phyloP scores from a whole-genome alignment of 2,113 vertebrate genomes.

The Mesocricetus auratus region DNA sequence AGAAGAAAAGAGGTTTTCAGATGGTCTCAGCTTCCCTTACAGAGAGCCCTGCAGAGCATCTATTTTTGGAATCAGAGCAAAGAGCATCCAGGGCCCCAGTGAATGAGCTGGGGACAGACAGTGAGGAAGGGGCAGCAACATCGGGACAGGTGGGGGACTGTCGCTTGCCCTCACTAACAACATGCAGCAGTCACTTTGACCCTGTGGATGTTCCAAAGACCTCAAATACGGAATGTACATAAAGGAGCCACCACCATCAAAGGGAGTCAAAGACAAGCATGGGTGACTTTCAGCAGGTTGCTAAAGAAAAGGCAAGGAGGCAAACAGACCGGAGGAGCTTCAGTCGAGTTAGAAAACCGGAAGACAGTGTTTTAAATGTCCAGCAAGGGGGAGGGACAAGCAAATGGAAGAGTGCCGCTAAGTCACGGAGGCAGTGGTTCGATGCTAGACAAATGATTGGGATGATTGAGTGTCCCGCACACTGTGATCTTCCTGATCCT shows the following conservation, averaged over 20 bases:
- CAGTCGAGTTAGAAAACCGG: background rate
- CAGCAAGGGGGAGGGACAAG: constrained; percentile 43
- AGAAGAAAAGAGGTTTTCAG: background rate
- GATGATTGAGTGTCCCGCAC: background rate
- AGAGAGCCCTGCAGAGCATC: background rate
- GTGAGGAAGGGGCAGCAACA: too few species aligned
- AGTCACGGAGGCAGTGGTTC: constrained; percentile 3
- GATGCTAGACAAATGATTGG: constrained; percentile 19
- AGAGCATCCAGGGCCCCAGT: background rate
- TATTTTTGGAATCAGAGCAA: background rate
- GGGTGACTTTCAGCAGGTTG: background rate
- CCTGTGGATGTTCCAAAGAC: constrained; percentile 61
- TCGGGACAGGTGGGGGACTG: background rate
- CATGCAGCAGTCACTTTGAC: constrained; percentile 40
- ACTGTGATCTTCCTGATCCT: background rate
- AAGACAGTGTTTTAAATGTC: constrained; percentile 50
- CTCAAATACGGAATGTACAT: constrained; percentile 46
- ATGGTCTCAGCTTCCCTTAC: background rate
- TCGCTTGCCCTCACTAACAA: background rate
- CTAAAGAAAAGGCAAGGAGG: constrained; percentile 66
- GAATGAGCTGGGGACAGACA: background rate
- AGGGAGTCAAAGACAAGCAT: constrained; percentile 57
- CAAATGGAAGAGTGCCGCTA: background rate
- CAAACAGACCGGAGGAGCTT: constrained; percentile 43
- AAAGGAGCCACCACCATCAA: background rate